Evolutionary conservation across 2,797 vertebrate species (phyloP), one percentile per base, ranked within the genome.

Genomic region (Limnodromus scolopaceus): DNA sequence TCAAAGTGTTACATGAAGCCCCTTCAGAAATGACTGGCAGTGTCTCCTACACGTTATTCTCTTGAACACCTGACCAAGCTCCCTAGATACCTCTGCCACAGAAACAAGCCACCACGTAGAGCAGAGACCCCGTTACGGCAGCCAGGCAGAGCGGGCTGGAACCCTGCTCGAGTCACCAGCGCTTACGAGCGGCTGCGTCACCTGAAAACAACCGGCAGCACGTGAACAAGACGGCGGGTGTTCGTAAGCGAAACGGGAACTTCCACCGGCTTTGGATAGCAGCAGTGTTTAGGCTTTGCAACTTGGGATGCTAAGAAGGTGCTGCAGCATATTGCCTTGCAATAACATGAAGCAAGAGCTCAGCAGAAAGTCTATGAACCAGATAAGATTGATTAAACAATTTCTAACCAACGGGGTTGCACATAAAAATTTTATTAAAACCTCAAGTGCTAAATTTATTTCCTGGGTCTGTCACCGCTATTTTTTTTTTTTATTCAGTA

Each of bases 371-470:
- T 88, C 95, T 92, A 78, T 96, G 93, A 97, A 97, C 91, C 95
- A 97, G 95, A 97, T 95, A 95, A 97, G 94, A 96, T 96, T 97
- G 97, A 98, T 97, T 97, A 97, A 97, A 97, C 92, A 96, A 96
- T 97, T 97, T 96, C 96, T 95, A 97, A 94, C 95, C 93, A 96
- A 96, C 84, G 45, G 96, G 97, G 95, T 95, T 96, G 91, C 96
- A 93, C 96, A 96, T 97, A 97, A 97, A 96, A 96, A 54, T 96
- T 97, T 97, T 97, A 97, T 98, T 96, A 98, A 98, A 98, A 96
- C 93, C 92, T 97, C 92, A 94, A 97, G 95, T 96, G 95, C 92
- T 97, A 96, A 97, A 97, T 97, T 96, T 97, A 97, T 97, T 97
- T 97, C 93, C 95, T 97, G 86, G 89, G 95, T 97, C 96, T 97